phyloP scores from a whole-genome alignment of 2,113 vertebrate genomes.

The Oenanthe oenanthe region DNA sequence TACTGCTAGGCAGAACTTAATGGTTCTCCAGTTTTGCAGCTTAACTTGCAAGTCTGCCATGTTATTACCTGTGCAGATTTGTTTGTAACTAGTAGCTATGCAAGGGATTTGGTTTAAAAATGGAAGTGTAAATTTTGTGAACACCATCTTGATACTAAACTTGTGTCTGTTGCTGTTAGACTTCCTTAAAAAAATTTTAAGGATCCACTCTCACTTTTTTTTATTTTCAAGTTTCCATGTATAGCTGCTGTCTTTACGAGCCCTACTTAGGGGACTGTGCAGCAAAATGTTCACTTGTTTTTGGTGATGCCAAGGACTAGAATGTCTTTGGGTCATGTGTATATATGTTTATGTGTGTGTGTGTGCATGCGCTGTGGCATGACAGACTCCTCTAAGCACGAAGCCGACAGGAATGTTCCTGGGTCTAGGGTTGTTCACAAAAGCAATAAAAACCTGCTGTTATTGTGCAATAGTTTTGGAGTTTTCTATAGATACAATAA shows the following conservation, averaged over 20 bases:
- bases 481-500: background rate
- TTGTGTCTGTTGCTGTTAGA: background rate
- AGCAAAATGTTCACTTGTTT: background rate
- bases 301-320: background rate
- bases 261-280: background rate
- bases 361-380: background rate
- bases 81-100: background rate
- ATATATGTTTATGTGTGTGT: rapidly evolving
- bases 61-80: background rate
- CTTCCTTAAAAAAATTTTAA: background rate
- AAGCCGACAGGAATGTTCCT: background rate
- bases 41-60: background rate
- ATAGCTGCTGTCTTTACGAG: background rate
- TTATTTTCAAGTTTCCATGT: background rate
- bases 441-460: background rate
- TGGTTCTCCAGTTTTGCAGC: background rate
- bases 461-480: background rate
- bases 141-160: background rate
- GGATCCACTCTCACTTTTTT: background rate
- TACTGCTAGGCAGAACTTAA: background rate
- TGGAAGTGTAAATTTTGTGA: background rate
- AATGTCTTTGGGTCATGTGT: background rate
- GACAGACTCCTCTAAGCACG: background rate
- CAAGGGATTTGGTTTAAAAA: background rate
- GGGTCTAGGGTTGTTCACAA: background rate